These are phyloP conservation scores for Bombus breviceps DNA, from an alignment of 1,140 invertebrate genomes.

Conservation along the genomic window DNA sequence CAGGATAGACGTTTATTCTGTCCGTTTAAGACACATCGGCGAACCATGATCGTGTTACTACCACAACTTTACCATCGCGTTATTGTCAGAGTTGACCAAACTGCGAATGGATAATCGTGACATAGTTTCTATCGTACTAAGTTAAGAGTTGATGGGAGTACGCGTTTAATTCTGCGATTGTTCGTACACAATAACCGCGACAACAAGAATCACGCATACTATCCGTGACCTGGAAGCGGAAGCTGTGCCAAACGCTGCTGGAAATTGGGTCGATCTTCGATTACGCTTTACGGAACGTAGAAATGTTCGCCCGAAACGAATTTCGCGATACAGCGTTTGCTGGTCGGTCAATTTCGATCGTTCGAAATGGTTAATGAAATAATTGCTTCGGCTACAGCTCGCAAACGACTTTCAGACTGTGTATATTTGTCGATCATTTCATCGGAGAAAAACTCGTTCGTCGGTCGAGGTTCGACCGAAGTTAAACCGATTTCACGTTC, in stretches of 20 bases:
- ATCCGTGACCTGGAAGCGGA: not conserved
- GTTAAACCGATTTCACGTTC: slow-evolving; percentile 1
- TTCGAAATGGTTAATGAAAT: not conserved
- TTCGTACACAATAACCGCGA: not conserved
- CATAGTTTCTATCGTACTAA: slow-evolving; percentile 6
- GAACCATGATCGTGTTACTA: not conserved
- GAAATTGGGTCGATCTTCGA: slow-evolving; percentile 6
- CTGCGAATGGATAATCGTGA: not conserved
- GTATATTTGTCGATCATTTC: not conserved
- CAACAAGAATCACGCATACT: not conserved
- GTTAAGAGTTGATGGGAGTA: not conserved
- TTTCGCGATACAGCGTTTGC: not conserved
- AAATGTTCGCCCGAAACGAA: not conserved
- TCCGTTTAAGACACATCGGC: not conserved
- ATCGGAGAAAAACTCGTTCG: not conserved
- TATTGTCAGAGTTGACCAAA: slow-evolving; percentile 12
- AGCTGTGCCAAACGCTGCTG: not conserved
- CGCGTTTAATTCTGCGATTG: slow-evolving; percentile 32
- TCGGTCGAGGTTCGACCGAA: not conserved
- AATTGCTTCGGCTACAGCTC: not conserved
- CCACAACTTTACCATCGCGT: not conserved
- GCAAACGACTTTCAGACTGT: too few species aligned
- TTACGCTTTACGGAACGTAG: not conserved
- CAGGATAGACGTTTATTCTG: not conserved
- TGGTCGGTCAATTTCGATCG: not conserved